Base-by-base conservation (phyloP, 2,113 vertebrate species). In the Psephotus haematonotus region DNA sequence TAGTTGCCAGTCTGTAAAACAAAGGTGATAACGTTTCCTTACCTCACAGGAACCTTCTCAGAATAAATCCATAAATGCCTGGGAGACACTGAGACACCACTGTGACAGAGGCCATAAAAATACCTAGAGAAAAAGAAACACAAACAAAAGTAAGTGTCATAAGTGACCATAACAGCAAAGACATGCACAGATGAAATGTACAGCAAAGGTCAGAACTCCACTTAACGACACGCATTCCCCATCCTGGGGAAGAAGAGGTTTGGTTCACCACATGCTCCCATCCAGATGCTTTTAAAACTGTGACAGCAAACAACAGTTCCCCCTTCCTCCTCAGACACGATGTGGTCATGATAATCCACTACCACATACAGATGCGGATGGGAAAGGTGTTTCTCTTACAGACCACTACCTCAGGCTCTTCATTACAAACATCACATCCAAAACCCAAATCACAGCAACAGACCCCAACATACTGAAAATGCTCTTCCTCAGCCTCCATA, bases 61-160 rank as follows among this genome's bases (percentile, higher is more conserved):
- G 96, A 89, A 96, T 95, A 95, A 96, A 97, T 96, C 96, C 96
- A 96, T 97, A 97, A 95, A 97, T 85, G 92, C 63, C 83, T 87
- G 91, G 75, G 92, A 96, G 91, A 94, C 70, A 75, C 95, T 94
- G 95, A 96, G 94, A 97, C 62, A 94, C 95, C 82, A 87, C 95
- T 78, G 93, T 85, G 86, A 94, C 83, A 91, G 69, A 96, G 86
- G 93, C 96, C 96, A 97, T 97, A 97, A 96, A 97, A 96, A 95
- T 31, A 96, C 96, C 96, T 96, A 69, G 39, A 28, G 44, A 80
- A 83, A 76, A 77, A 67, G 10, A 39, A 71, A 62, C 19, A 49
- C 9, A 59, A 65, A 53, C 35, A 79, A 91, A 68, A 55, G 13
- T 53, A 93, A 81, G 70, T 33, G 16, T 87, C 41, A 6, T 33